Base-by-base conservation (phyloP, 2,113 vertebrate species). In the Myanophis thanlyinensis region DNA sequence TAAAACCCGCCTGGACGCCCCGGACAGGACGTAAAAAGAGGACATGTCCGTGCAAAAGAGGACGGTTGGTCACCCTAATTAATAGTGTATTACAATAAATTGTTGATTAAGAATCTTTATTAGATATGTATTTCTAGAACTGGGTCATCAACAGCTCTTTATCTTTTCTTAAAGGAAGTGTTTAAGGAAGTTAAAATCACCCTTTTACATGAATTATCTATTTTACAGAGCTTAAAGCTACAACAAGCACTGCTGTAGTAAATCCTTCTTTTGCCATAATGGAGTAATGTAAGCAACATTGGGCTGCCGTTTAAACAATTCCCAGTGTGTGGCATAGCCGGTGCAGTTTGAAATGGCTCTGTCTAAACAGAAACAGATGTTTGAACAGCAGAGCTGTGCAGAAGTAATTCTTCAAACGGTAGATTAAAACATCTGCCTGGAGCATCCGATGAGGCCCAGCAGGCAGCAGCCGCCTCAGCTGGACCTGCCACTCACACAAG, bases 361-460 rank as follows among this genome's bases (percentile, higher is more conserved):
- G 93, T 97, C 96, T 97, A 97, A 98, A 97, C 97, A 98, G 97
- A 98, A 98, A 97, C 97, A 98, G 97, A 98, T 98, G 98, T 97
- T 96, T 53, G 93, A 95, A 91, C 95, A 92, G 94, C 95, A 89
- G 95, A 96, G 95, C 93, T 94, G 93, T 89, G 95, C 95, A 97
- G 96, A 97, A 97, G 96, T 94, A 95, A 92, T 96, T 97, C 97
- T 97, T 97, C 97, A 97, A 97, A 96, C 95, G 95, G 95, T 94
- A 97, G 97, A 98, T 98, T 97, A 98, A 97, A 97, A 97, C 97
- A 98, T 98, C 97, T 98, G 97, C 97, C 96, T 95, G 95, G 94
- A 92, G 91, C 91, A 95, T 96, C 87, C 92, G 95, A 96, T 93
- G 89, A 94, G 94, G 94, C 94, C 92, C 93, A 96, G 94, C 92